phyloP scores from a whole-genome alignment of 2,113 vertebrate genomes.

The Dicaeum eximium region DNA sequence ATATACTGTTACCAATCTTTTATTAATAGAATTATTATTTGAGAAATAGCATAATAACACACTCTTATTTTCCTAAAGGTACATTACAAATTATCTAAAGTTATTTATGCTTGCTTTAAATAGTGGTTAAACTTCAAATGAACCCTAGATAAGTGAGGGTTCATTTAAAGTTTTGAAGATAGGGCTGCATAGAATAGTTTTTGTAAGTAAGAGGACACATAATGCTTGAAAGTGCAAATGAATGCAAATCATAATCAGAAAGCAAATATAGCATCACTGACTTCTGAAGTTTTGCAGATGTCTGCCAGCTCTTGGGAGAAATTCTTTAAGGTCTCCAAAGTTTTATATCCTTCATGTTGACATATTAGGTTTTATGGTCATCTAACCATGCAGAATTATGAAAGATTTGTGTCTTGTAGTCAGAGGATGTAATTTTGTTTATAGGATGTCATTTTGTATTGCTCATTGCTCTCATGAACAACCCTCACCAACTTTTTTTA shows the following conservation, averaged over 20 bases:
- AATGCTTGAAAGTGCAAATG: background rate
- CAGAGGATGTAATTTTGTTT: background rate
- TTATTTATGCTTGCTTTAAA: background rate
- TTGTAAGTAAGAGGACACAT: background rate
- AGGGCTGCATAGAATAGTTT: background rate
- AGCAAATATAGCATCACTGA: background rate
- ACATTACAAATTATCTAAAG: background rate
- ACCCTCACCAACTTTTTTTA: background rate
- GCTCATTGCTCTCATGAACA: background rate
- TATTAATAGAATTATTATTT: background rate
- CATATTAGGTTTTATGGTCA: background rate
- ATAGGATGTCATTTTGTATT: background rate
- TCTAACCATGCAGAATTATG: background rate
- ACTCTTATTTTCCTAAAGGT: background rate
- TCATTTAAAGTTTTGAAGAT: background rate
- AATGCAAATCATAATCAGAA: background rate
- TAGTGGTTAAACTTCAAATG: background rate
- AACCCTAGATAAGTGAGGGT: background rate
- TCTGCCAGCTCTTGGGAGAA: background rate
- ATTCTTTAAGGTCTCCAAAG: background rate
- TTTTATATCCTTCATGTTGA: background rate
- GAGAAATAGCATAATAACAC: background rate
- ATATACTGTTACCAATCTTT: background rate
- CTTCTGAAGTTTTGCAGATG: background rate
- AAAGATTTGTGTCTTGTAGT: background rate